Percentiles rank a stretch among this genome's conserved stretches.
These are phyloP conservation scores for Sebastes minor DNA, from an alignment of 2,797 vertebrate genomes.

Conservation along the genomic window DNA sequence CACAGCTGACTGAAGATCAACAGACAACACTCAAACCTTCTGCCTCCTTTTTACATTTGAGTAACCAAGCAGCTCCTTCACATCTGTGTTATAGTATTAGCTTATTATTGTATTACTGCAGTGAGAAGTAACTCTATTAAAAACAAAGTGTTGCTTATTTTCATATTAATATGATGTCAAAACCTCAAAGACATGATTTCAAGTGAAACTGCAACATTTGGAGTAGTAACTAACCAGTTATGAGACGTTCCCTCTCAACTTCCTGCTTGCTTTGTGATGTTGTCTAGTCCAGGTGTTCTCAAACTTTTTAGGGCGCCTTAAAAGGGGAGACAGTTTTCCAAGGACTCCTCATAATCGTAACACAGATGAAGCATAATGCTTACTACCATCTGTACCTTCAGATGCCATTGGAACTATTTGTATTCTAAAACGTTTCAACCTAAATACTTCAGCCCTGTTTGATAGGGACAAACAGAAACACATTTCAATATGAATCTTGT, in stretches of 20 bases:
- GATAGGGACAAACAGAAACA: rapidly evolving
- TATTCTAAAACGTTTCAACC: too few species aligned
- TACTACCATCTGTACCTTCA: too few species aligned
- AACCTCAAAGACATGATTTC: neutral
- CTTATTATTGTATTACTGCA: conserved; percentile 11
- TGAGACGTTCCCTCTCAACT: neutral
- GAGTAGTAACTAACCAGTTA: neutral
- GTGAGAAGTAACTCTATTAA: neutral
- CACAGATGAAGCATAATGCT: too few species aligned
- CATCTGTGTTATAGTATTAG: neutral
- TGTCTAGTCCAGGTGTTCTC: too few species aligned
- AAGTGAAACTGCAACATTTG: neutral
- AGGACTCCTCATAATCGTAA: too few species aligned
- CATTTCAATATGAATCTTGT: too few species aligned
- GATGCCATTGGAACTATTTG: too few species aligned
- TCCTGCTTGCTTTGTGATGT: neutral
- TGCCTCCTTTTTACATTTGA: neutral
- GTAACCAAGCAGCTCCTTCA: neutral
- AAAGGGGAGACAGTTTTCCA: too few species aligned
- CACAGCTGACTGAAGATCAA: neutral
- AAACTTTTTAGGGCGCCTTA: too few species aligned
- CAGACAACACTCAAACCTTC: neutral
- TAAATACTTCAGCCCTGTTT: too few species aligned
- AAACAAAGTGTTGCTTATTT: neutral
- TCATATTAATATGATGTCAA: neutral